Percentiles rank a stretch among this genome's conserved stretches.
phyloP scores from a whole-genome alignment of 2,797 vertebrate genomes.

The Astyanax mexicanus region DNA sequence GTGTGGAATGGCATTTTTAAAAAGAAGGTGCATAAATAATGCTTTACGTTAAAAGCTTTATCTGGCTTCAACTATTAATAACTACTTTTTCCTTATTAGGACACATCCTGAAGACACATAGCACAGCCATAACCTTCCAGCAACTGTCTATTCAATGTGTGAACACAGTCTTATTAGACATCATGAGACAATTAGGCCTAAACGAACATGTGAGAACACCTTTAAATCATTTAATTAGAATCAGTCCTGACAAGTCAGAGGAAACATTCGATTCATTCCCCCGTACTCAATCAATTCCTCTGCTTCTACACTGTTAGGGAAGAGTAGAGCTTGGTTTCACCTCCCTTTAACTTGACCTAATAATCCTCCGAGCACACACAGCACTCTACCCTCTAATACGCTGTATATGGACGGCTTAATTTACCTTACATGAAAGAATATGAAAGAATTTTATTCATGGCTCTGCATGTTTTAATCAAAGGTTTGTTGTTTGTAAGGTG shows the following conservation, averaged over 20 bases:
- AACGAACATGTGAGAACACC: neutral
- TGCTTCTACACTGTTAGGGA: no score
- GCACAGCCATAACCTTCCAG: neutral
- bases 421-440: constrained; percentile 31
- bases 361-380: constrained; percentile 13
- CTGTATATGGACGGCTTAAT: constrained; percentile 27
- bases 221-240: neutral
- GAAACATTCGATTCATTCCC: neutral
- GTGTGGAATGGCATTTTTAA: no score
- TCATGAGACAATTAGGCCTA: neutral
- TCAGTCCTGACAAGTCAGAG: neutral
- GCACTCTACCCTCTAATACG: neutral
- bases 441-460: constrained; percentile 38
- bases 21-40: no score
- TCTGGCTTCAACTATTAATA: no score
- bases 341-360: constrained; percentile 26
- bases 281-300: neutral
- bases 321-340: constrained; percentile 11
- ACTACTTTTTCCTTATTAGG: neutral
- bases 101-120: neutral
- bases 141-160: neutral
- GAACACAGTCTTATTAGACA: neutral
- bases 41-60: no score
- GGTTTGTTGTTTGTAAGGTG: constrained; percentile 33
- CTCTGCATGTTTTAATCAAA: constrained; percentile 44